These are phyloP conservation scores for Apeltes quadracus DNA, from an alignment of 2,113 vertebrate species.

Conservation along the genomic window DNA sequence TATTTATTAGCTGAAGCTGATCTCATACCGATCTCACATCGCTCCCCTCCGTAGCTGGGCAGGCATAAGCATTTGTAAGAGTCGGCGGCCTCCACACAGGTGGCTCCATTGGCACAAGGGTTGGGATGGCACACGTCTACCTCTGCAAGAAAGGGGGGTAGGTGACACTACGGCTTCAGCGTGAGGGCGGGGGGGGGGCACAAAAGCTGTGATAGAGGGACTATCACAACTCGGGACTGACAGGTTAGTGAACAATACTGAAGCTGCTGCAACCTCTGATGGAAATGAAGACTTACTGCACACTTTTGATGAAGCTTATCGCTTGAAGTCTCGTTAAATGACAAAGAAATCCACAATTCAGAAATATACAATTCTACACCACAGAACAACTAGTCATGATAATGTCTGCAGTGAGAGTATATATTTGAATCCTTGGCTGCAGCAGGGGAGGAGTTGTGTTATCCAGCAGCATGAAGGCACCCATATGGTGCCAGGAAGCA, in stretches of 20 bases:
- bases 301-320: not conserved
- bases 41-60: conserved; percentile 98
- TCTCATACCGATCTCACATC: conserved; percentile 95
- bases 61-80: conserved; percentile 99
- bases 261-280: conserved; percentile 62
- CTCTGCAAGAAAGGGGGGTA: conserved; percentile 92
- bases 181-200: conserved; percentile 34
- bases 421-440: conserved; percentile 52
- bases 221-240: conserved; percentile 45
- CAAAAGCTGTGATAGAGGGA: conserved; percentile 36
- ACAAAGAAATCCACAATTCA: not conserved
- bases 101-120: conserved; percentile 98
- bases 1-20: conserved; percentile 91
- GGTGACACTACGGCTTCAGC: conserved; percentile 60
- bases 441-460: conserved; percentile 47
- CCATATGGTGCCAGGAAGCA: conserved; percentile 23
- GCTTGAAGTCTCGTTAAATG: not conserved
- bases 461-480: conserved; percentile 21
- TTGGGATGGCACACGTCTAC: conserved; percentile 94
- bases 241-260: conserved; percentile 62
- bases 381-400: not conserved
- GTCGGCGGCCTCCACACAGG: conserved; percentile 91
- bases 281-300: conserved; percentile 27
- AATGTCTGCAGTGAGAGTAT: conserved; percentile 28
- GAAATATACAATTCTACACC: not conserved